These are phyloP conservation scores for Mormyrus hasselquistii DNA, from an alignment of 2,797 vertebrate species.

Conservation along the genomic window DNA sequence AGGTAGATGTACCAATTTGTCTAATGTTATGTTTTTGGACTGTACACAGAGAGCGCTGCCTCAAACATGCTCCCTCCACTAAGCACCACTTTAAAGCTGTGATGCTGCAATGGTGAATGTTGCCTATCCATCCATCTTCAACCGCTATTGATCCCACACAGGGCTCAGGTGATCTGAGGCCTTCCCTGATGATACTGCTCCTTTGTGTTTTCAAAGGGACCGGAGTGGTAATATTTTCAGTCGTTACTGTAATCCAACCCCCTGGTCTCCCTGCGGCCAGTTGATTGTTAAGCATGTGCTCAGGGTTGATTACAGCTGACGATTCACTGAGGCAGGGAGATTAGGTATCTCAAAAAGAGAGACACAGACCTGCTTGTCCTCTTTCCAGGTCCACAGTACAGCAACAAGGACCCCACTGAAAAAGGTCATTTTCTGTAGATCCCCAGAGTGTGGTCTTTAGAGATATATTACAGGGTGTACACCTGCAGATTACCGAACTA, in stretches of 20 bases:
- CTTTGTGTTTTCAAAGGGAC: not conserved
- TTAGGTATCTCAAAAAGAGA: not conserved
- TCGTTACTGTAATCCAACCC: not conserved
- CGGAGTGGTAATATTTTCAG: not conserved
- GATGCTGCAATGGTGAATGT: not conserved
- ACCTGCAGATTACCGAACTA: not conserved
- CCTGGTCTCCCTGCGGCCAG: not conserved
- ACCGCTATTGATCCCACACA: not conserved
- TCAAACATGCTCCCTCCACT: not conserved
- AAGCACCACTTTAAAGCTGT: not conserved
- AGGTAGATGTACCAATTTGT: not conserved
- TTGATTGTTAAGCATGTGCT: not conserved
- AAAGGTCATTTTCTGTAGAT: not conserved
- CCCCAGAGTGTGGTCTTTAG: not conserved
- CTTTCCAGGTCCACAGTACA: not conserved
- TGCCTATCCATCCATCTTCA: not conserved
- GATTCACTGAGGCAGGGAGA: not conserved
- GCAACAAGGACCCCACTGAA: not conserved
- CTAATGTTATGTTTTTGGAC: not conserved
- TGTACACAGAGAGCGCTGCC: not conserved
- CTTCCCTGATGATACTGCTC: not conserved
- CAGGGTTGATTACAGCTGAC: not conserved
- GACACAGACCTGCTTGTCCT: not conserved
- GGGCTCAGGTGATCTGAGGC: not conserved
- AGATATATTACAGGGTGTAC: not conserved